phyloP scores from a whole-genome alignment of 2,113 vertebrate genomes.

The Xenopus borealis region DNA sequence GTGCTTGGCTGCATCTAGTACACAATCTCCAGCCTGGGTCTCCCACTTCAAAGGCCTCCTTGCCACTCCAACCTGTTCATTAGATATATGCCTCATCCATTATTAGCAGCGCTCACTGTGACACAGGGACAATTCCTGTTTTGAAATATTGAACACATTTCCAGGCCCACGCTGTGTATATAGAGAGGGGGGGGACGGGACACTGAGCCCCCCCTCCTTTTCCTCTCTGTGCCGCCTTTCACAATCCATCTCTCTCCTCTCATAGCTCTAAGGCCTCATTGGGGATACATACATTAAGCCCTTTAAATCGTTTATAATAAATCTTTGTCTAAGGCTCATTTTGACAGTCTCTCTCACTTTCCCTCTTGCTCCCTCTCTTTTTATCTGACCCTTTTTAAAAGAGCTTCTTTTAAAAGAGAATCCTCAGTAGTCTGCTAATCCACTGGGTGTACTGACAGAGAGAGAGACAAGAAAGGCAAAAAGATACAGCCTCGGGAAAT shows the following conservation, averaged over 20 bases:
- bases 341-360: slow-evolving; percentile 63
- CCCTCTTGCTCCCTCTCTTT: slow-evolving; percentile 18
- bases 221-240: slow-evolving; percentile 64
- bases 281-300: slow-evolving; percentile 85
- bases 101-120: slow-evolving; percentile 24
- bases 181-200: slow-evolving; percentile 9
- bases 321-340: slow-evolving; percentile 82
- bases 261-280: slow-evolving; percentile 81
- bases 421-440: slow-evolving; percentile 47
- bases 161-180: slow-evolving; percentile 23
- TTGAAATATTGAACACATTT: slow-evolving; percentile 43
- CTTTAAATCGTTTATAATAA: slow-evolving; percentile 87
- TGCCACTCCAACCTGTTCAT: slow-evolving; percentile 26
- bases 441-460: slow-evolving; percentile 47
- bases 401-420: slow-evolving; percentile 46
- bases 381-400: slow-evolving; percentile 35
- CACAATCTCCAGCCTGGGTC: background rate
- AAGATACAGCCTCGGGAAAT: slow-evolving; percentile 46
- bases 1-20: background rate
- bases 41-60: background rate
- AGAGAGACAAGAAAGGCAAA: slow-evolving; percentile 47
- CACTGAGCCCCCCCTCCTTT: background rate
- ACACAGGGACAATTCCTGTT: slow-evolving; percentile 39
- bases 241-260: slow-evolving; percentile 79
- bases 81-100: slow-evolving; percentile 24